phyloP scores from a whole-genome alignment of 1,140 invertebrate species.

The Melipona quadrifasciata region DNA sequence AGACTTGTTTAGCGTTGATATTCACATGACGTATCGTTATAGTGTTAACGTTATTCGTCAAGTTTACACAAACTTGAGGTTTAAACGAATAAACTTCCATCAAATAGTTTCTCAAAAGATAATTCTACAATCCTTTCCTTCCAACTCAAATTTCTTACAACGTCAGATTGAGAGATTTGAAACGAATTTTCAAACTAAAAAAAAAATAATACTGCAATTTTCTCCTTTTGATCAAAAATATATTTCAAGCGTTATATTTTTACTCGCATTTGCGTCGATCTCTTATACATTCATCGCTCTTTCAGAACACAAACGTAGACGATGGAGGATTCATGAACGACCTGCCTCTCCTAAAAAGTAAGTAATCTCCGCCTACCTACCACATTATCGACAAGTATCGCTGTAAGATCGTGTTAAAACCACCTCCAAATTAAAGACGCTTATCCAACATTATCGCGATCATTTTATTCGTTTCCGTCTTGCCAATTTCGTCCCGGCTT shows the following conservation, averaged over 20 bases:
- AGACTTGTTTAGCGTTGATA: too few relatives aligned
- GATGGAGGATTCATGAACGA: slow-evolving; percentile 94
- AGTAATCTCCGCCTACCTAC: slow-evolving; percentile 78
- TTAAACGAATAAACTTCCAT: neutral
- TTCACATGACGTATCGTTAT: too few relatives aligned
- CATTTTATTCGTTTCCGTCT: neutral
- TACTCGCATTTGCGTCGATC: neutral
- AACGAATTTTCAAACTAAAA: too few relatives aligned
- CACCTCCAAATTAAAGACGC: neutral
- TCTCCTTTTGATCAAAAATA: neutral
- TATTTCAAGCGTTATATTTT: neutral
- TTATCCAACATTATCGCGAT: neutral
- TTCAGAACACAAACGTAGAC: slow-evolving; percentile 91
- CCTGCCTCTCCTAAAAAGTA: slow-evolving; percentile 93
- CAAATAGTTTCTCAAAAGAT: neutral
- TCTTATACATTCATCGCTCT: slow-evolving; percentile 60
- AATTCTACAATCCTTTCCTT: neutral
- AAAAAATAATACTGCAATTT: neutral
- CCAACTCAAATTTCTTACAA: too few relatives aligned
- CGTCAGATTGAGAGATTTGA: too few relatives aligned
- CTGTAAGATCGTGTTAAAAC: neutral
- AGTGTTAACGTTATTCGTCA: neutral
- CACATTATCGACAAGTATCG: neutral
- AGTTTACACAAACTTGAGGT: neutral
- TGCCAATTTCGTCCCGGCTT: neutral